Base-by-base conservation (phyloP, 2,113 vertebrate species). In the Phaetusa simplex region DNA sequence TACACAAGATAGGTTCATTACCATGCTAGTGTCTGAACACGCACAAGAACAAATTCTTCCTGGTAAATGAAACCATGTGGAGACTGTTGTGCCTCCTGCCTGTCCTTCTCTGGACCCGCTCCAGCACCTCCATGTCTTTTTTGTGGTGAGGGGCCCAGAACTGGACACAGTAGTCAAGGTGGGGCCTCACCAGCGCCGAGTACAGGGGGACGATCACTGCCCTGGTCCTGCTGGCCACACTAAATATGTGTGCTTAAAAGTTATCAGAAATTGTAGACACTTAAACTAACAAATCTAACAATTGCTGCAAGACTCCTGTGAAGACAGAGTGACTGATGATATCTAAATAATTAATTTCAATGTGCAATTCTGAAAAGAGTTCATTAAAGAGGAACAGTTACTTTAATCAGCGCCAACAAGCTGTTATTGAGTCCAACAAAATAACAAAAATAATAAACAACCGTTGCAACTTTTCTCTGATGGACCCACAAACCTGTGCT, bases 401-500 rank as follows among this genome's bases (percentile, higher is more conserved):
- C 14, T 76, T 72, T 27, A 50, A 32, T 61, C 20, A 52, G 11
- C 49, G 21, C 14, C 24, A 65, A 53, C 6, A 88, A 67, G 24
- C 45, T 53, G 29, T 13, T 58, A n/a, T 9, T 42, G 26, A 73
- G 15, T 26, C n/a, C 24, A 80, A 24, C 14, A 64, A 61, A 64
- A 14, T 13, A 86, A 23, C n/a, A 79, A 23, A 3, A 47, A 34
- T 10, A 74, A 49, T 14, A 45, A 81, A 45, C 6, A 67, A 13
- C 43, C 38, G 6, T 56, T 61, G 14, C 50, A 40, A 15, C 20
- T 56, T 56, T 82, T 82, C 53, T 59, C 23, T 1, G 0, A 5
- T 15, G 45, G 42, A 69, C 20, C 64, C 43, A 29, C 34, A 66
- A 40, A 43, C 0, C 0, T 0, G 4, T 49, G 42, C 43, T 52